Base-by-base conservation (phyloP, 2,113 vertebrate genomes). In the Phaethornis superciliosus region DNA sequence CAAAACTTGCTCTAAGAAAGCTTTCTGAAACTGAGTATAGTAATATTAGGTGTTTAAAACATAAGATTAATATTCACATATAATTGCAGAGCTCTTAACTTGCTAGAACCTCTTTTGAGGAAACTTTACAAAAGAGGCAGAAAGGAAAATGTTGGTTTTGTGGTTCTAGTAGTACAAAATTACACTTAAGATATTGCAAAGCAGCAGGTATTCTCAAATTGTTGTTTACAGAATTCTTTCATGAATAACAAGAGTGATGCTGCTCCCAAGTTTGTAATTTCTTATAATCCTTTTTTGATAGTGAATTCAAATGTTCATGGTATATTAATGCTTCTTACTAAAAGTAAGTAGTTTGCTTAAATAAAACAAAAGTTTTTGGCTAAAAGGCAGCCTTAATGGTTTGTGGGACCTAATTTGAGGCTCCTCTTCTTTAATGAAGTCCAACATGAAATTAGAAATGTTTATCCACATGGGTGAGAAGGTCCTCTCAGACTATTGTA, bases 31-130 rank as follows among this genome's bases (percentile, higher is more conserved):
- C 89, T 76, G 46, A 88, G 23, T 87, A 75, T 89, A 88, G 88
- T 94, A 95, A 89, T 56, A 32, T 85, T 96, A 93, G 62, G n/a
- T 95, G 77, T 94, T 92, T 89, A 81, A 96, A 96, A 94, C 79
- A 58, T 81, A 93, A 16, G 83, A 71, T 80, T 94, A 91, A 79
- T 93, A 93, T 92, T 92, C 92, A 81, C 86, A 89, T 94, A 81
- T 96, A 90, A 95, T 76, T 94, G 75, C 90, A 88, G 90, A 88
- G 71, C 77, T 95, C 91, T 95, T 90, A 69, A 87, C 77, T 96
- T 96, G 70, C 79, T 91, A 95, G 91, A 72, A 65, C 42, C 44
- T 91, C 77, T 78, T 94, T 77, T 59, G 79, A 94, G 70, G 42
- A 88, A 69, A 81, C 54, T 55, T 76, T 80, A 65, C 68, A 9